Conservation (phyloP, 2,888 invertebrate species). For the Megastigmus dorsalis region DNA sequence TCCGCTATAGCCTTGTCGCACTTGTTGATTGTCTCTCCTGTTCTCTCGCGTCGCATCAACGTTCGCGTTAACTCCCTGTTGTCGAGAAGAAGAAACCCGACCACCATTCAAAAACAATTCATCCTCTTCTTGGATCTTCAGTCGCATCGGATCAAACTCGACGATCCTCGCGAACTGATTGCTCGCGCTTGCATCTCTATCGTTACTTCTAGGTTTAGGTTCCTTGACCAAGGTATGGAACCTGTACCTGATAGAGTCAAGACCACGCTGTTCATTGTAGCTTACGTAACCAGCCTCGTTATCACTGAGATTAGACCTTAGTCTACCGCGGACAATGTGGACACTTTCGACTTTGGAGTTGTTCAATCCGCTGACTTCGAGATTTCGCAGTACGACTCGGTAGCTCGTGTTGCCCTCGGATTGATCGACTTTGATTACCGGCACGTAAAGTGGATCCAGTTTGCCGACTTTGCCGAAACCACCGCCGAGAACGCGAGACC, state of each 20-base stretch:
- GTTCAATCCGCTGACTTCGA: constrained; percentile 68
- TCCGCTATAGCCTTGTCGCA: background rate
- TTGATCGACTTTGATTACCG: constrained; percentile 75
- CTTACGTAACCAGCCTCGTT: constrained; percentile 70
- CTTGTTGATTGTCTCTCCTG: background rate
- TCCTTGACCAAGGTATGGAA: constrained; percentile 70
- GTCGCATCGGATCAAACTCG: constrained; percentile 29
- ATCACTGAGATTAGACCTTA: constrained; percentile 68
- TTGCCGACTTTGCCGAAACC: constrained; percentile 64
- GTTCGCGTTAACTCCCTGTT: background rate
- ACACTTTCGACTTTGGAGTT: constrained; percentile 68
- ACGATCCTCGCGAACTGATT: constrained; percentile 23
- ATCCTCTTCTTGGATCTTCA: constrained; percentile 5
- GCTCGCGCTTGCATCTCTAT: background rate
- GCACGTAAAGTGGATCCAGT: constrained; percentile 69
- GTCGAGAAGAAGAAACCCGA: background rate
- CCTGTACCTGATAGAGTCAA: constrained; percentile 68
- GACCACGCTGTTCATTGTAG: constrained; percentile 66
- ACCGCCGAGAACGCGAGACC: constrained; percentile 67
- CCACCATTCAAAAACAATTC: background rate
- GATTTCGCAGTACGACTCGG: constrained; percentile 65
- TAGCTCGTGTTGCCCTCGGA: constrained; percentile 69
- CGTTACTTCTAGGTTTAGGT: constrained; percentile 45
- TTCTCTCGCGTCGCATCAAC: background rate
- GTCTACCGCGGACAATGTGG: constrained; percentile 65